A percentile compares a stretch with the other conserved stretches of the same genome.
phyloP scores from a whole-genome alignment of 2,888 invertebrate species.

The Epistrophe eligans region DNA sequence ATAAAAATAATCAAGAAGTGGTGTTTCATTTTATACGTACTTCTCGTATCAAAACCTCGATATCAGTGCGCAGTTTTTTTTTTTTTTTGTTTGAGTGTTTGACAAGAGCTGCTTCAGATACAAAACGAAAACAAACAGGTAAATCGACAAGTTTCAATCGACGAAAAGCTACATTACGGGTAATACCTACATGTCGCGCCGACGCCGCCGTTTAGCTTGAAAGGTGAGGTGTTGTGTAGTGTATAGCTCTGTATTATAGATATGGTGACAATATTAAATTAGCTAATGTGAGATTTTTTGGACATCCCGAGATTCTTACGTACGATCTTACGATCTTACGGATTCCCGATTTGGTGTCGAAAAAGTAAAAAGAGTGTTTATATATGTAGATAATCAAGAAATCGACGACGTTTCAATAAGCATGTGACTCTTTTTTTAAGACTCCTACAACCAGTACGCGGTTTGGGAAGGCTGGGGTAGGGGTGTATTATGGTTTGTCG shows the following conservation, averaged over 20 bases:
- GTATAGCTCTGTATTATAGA: neutral
- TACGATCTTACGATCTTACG: no score
- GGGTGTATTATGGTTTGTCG: conserved; percentile 12
- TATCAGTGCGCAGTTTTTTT: conserved; percentile 65
- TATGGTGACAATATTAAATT: conserved; percentile 2
- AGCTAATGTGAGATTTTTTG: conserved; percentile 9
- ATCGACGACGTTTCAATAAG: neutral
- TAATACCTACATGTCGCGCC: conserved; percentile 5
- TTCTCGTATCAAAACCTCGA: conserved; percentile 43
- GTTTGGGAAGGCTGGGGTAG: neutral
- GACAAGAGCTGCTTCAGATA: conserved; percentile 43
- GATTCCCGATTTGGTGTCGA: conserved; percentile 1
- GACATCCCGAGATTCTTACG: neutral
- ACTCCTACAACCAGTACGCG: conserved; percentile 14
- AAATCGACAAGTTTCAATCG: conserved; percentile 29
- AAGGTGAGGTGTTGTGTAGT: conserved; percentile 5
- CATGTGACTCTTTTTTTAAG: conserved; percentile 13
- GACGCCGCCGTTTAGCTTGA: neutral
- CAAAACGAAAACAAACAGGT: conserved; percentile 38
- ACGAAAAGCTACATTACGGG: conserved; percentile 27
- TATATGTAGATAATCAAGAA: neutral
- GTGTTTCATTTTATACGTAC: conserved; percentile 25
- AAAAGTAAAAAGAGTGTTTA: neutral
- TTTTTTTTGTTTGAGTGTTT: conserved; percentile 38
- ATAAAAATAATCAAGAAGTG: conserved; percentile 33